Evolutionary conservation across 2,888 invertebrate species (phyloP), one percentile per base, ranked within the genome.

Genomic region (Rutpela maculata): DNA sequence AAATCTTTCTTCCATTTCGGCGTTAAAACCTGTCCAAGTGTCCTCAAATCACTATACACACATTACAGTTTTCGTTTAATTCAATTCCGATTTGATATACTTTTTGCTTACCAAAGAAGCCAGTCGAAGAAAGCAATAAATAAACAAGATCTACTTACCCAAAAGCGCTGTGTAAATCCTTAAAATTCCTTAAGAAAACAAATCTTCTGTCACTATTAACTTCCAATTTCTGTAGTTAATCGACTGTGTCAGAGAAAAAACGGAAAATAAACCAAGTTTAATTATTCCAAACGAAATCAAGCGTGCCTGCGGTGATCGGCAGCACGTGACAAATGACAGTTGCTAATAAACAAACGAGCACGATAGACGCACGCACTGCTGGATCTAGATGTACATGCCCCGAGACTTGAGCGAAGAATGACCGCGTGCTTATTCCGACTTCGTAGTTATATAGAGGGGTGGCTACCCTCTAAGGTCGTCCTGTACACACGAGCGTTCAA

Each of bases 241-340:
- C 66, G 35, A 19, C 35, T 19, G 67, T 31, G 43, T 17, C 31
- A 50, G 65, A 12, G 38, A 59, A 38, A 77, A 73, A 56, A 22
- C 12, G 17, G 18, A 67, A 62, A 65, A 57, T 62, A 72, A 76
- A 68, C 72, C 50, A n/a, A 43, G 10, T 15, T 38, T 22, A 55
- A 67, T 67, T 70, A 72, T 67, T 55, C 50, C 11, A 43, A 50
- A 74, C 56, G 6, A 26, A 69, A 77, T 74, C 69, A 26, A 73
- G 26, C 38, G 71, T 60, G 78, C 74, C 50, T 43, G 70, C 63
- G 7, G 43, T 38, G 73, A 70, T 66, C 38, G 43, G 4, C 19
- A 73, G 75, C 79, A 79, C 79, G 79, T 77, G 79, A 67, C 73
- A 63, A 74, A 67, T 77, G 79, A 77, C 79, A 77, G 75, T 73